A percentile compares a stretch with the other conserved stretches of the same genome.
phyloP scores from a whole-genome alignment of 2,888 invertebrate genomes.

The Notocelia uddmanniana region DNA sequence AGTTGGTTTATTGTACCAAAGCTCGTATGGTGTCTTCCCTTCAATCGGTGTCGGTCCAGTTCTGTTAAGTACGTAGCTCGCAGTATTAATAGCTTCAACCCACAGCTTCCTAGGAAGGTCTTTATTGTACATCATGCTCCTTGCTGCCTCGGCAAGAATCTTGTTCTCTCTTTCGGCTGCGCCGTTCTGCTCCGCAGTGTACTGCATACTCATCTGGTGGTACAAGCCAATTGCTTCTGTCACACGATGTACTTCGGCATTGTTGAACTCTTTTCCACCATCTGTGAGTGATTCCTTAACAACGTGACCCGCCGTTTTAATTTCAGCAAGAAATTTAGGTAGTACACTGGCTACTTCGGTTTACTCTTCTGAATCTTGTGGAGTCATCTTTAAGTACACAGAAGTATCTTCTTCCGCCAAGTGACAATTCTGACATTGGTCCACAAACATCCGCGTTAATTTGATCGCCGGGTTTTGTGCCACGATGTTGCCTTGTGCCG shows the following conservation, averaged over 20 bases:
- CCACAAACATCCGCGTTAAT: background rate
- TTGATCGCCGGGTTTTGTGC: conserved; percentile 1
- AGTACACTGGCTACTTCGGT: conserved; percentile 8
- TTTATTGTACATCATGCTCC: conserved; percentile 48
- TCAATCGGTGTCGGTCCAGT: background rate
- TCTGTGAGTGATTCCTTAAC: conserved; percentile 3
- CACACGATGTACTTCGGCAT: conserved; percentile 5
- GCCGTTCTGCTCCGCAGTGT: conserved; percentile 65
- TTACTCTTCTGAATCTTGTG: conserved; percentile 6
- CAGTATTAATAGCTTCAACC: conserved; percentile 49
- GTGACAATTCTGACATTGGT: background rate
- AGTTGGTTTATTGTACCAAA: background rate
- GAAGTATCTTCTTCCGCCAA: conserved; percentile 2
- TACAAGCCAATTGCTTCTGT: conserved; percentile 7
- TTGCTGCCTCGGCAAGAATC: conserved; percentile 59
- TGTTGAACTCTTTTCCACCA: conserved; percentile 3
- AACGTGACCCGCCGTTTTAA: conserved; percentile 7
- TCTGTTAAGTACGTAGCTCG: conserved; percentile 20
- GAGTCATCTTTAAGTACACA: background rate
- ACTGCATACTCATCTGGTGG: conserved; percentile 54
- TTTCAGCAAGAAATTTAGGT: conserved; percentile 2
- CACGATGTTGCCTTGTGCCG: background rate
- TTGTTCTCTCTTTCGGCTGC: conserved; percentile 60
- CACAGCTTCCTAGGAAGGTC: conserved; percentile 46
- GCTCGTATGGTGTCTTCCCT: conserved; percentile 16